Base-by-base conservation (phyloP, 2,888 invertebrate genomes). In the Esperia sulphurella region DNA sequence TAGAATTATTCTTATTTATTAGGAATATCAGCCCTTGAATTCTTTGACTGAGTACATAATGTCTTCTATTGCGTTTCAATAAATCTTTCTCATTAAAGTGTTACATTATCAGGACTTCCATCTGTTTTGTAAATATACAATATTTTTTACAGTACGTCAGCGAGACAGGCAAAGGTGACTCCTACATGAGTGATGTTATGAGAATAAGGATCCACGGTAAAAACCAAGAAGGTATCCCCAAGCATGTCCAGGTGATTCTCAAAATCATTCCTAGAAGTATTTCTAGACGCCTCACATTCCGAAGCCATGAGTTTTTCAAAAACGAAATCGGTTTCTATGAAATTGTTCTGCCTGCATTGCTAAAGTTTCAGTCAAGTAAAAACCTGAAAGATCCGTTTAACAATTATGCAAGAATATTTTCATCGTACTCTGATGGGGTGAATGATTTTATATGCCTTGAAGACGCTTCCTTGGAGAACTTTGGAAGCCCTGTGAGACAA, bases 261-360 rank as follows among this genome's bases (percentile, higher is more conserved):
- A 95, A 95, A 72, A 89, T 88, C n/a, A 88, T 95, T 57, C 95
- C 94, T 0, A 90, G 87, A 45, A 94, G 92, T 61, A 51, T 91
- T 0, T 92, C 91, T 0, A 78, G 94, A 29, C 88, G 92, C 0
- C 91, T 92, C 29, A 92, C 94, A 0, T 95, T 91, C 59, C 87
- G 92, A 49, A 93, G 92, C 37, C 65, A 83, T 3, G 93, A 93
- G 43, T 95, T 94, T 69, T 95, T 95, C 63, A 81, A 83, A 52
- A 95, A 94, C 65, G 95, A 95, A 76, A 92, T 93, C 0, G 78
- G 82, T 45, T 94, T 95, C 68, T 95, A 95, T 70, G 78, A 81
- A 37, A 76, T 75, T 53, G 87, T 91, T 1, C 75, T 92, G 54
- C 90, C 91, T 8, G 76, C 59, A 0, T 58, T 92, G 50, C 60